Evolutionary conservation across 1,140 invertebrate species (phyloP), one percentile per base, ranked within the genome.

Genomic region (Fopius arisanus): DNA sequence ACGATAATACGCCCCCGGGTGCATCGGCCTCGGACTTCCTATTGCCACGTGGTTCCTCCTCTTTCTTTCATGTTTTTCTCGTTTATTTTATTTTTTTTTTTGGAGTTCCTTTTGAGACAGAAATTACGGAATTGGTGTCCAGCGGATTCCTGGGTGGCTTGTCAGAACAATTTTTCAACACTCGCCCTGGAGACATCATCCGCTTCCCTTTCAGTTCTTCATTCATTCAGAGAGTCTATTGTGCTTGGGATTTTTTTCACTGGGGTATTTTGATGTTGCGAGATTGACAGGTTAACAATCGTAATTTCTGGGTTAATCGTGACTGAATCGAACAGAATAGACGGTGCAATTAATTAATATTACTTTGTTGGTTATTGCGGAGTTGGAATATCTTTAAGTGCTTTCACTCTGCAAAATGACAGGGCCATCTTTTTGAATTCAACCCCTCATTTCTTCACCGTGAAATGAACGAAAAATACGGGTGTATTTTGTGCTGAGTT

Each of bases 381-480:
- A 43, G 4, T 43, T 43, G 9, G 31, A 9, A 33, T 33, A 33
- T 43, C 14, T 16, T 10, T 6, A 43, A 14, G 4, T 43, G n/a
- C 4, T 43, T 43, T 43, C 33, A 37, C n/a, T n/a, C n/a, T n/a
- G n/a, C n/a, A n/a, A n/a, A n/a, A n/a, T n/a, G n/a, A n/a, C n/a
- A n/a, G n/a, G n/a, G n/a, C n/a, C n/a, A n/a, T n/a, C n/a, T n/a
- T n/a, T n/a, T n/a, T 48, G n/a, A 48, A 48, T 48, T 10, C n/a
- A n/a, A 16, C 43, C 43, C 12, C 19, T 54, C 19, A 23, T 21
- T 54, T 23, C 16, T 74, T 70, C 12, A 74, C 62, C 67, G 41
- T 74, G 67, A 70, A 70, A 74, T 74, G 51, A 74, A 74, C 67
- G 41, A 70, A 65, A 33, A 69, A 62, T 51, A 67, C 37, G 37